phyloP scores from a whole-genome alignment of 2,888 invertebrate species.

The Lottia scabra region DNA sequence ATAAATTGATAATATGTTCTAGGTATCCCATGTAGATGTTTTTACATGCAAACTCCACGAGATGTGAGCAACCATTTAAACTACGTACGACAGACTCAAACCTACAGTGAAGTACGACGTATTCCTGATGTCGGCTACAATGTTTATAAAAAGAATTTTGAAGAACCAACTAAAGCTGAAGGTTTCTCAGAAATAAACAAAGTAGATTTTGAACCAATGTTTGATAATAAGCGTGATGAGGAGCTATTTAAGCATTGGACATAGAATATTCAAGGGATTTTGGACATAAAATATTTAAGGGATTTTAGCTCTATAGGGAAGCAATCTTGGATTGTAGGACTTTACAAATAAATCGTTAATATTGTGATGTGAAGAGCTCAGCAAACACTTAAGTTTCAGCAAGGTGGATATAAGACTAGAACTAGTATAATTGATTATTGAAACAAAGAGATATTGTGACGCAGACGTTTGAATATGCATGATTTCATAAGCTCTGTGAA shows the following conservation, averaged over 20 bases:
- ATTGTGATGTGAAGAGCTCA: too few species aligned
- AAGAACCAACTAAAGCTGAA: conserved; percentile 54
- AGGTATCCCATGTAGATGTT: conserved; percentile 61
- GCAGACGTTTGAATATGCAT: too few species aligned
- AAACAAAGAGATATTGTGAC: too few species aligned
- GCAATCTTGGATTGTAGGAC: too few species aligned
- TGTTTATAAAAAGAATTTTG: conserved; percentile 62
- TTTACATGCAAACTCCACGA: conserved; percentile 56
- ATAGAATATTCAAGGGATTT: not conserved
- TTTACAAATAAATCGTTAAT: too few species aligned
- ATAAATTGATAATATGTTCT: conserved; percentile 9
- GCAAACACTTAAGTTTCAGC: too few species aligned
- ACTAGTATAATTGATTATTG: too few species aligned
- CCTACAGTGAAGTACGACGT: conserved; percentile 54
- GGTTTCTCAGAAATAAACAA: conserved; percentile 59
- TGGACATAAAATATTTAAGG: too few species aligned
- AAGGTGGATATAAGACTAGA: too few species aligned
- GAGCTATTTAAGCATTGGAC: conserved; percentile 61
- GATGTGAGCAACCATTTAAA: conserved; percentile 64
- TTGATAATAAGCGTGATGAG: conserved; percentile 51
- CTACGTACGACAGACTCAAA: conserved; percentile 60
- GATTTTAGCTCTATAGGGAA: too few species aligned
- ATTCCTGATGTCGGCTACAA: conserved; percentile 66
- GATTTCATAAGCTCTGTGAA: too few species aligned
- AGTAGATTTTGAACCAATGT: conserved; percentile 53